A percentile compares a stretch with the other conserved stretches of the same genome.
phyloP scores from a whole-genome alignment of 2,797 vertebrate species.

The Mormyrops boulengeri region DNA sequence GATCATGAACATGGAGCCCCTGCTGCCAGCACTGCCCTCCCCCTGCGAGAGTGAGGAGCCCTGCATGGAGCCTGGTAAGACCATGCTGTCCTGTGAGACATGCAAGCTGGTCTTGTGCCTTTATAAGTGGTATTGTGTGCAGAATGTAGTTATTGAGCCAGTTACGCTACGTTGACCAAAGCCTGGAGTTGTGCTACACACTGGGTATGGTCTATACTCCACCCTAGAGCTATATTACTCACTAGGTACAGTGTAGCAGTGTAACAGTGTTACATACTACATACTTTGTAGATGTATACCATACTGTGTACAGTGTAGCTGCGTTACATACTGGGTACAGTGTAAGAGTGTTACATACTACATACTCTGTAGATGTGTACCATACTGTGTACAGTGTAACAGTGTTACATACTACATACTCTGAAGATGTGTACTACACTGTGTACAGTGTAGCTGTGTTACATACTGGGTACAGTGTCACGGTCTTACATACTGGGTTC shows the following conservation, averaged over 20 bases:
- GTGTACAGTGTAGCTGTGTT: background rate
- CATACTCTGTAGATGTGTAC: background rate
- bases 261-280: background rate
- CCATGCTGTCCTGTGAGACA: background rate
- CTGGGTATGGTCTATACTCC: background rate
- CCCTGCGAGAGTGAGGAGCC: conserved; percentile 76
- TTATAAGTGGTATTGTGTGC: background rate
- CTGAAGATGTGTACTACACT: background rate
- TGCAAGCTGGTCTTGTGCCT: background rate
- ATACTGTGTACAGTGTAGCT: background rate
- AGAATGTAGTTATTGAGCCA: background rate
- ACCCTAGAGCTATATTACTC: background rate
- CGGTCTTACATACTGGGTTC: background rate
- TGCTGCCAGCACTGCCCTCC: conserved; percentile 81
- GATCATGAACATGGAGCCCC: conserved; percentile 94
- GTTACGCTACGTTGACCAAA: no score
- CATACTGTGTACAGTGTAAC: background rate
- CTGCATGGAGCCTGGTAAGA: conserved; percentile 68
- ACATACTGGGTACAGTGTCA: background rate
- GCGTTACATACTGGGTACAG: background rate
- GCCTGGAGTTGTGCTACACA: background rate
- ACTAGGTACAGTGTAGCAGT: background rate
- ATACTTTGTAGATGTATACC: background rate
- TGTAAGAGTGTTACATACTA: background rate
- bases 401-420: background rate